A percentile compares a stretch with the other conserved stretches of the same genome.
phyloP scores from a whole-genome alignment of 2,113 vertebrate species.

The Phainopepla nitens region DNA sequence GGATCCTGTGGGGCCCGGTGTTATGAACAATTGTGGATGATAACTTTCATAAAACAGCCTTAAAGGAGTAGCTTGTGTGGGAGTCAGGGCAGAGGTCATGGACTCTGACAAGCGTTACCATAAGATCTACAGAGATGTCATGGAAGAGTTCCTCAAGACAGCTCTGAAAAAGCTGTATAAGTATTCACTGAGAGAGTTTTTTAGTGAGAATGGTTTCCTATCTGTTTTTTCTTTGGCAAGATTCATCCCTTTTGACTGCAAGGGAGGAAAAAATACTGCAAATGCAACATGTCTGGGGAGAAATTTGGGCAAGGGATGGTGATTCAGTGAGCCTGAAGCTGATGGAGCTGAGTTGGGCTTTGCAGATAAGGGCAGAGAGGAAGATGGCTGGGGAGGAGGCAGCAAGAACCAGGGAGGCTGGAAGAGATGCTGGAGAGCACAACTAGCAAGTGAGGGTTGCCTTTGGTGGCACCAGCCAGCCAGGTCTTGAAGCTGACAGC shows the following conservation, averaged over 20 bases:
- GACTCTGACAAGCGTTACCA: neutral
- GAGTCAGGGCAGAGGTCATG: neutral
- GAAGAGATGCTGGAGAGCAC: neutral
- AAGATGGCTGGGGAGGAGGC: neutral
- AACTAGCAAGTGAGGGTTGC: neutral
- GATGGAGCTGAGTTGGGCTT: neutral
- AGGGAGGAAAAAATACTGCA: neutral
- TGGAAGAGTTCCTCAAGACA: neutral
- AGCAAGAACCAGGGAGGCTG: neutral
- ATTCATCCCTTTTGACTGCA: neutral
- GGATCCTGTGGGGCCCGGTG: neutral
- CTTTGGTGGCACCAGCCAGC: rapidly evolving
- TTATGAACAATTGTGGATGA: neutral
- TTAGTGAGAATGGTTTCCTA: neutral
- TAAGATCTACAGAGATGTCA: neutral
- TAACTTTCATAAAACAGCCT: neutral
- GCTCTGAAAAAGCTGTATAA: neutral
- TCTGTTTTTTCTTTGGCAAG: neutral
- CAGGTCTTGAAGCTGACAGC: neutral
- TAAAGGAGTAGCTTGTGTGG: neutral
- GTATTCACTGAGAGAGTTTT: neutral
- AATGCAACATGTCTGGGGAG: rapidly evolving
- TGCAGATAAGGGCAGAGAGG: neutral
- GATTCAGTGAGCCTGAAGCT: neutral
- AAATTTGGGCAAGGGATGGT: neutral